Percentiles rank a stretch among this genome's conserved stretches.
Conservation (phyloP, 2,888 invertebrate genomes). For the Hirudinaria manillensis region DNA sequence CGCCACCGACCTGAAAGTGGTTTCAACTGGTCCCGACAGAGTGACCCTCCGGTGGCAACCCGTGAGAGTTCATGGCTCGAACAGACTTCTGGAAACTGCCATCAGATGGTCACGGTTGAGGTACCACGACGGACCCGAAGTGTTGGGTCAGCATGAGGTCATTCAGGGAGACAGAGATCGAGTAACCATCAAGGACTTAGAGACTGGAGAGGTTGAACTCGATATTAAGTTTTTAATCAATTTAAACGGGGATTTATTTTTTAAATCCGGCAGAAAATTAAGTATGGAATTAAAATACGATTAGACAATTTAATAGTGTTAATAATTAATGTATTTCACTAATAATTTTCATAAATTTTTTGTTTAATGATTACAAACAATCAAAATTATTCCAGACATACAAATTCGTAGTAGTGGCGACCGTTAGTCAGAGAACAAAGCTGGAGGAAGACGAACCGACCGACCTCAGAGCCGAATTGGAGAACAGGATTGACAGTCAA, state of each 20-base stretch:
- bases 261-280: neutral
- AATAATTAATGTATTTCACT: neutral
- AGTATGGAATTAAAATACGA: too few species aligned
- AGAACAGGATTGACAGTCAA: constrained; percentile 9
- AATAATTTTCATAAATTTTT: neutral
- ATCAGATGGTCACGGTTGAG: constrained; percentile 51
- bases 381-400: constrained; percentile 42
- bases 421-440: constrained; percentile 52
- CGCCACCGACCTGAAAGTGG: constrained; percentile 43
- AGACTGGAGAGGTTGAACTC: constrained; percentile 44
- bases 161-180: constrained; percentile 37
- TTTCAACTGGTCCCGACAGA: constrained; percentile 45
- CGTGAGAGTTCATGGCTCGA: constrained; percentile 52
- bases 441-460: constrained; percentile 43
- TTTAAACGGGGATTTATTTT: neutral
- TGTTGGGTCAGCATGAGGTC: constrained; percentile 11
- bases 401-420: constrained; percentile 51
- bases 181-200: constrained; percentile 46
- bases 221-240: neutral
- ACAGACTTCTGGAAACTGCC: constrained; percentile 49
- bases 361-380: neutral
- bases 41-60: constrained; percentile 50
- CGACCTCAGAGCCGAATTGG: constrained; percentile 48
- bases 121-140: constrained; percentile 15
- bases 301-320: neutral